A percentile compares a stretch with the other conserved stretches of the same genome.
Evolutionary conservation across 2,113 vertebrate species (phyloP).

Genomic region (Callipepla californica): DNA sequence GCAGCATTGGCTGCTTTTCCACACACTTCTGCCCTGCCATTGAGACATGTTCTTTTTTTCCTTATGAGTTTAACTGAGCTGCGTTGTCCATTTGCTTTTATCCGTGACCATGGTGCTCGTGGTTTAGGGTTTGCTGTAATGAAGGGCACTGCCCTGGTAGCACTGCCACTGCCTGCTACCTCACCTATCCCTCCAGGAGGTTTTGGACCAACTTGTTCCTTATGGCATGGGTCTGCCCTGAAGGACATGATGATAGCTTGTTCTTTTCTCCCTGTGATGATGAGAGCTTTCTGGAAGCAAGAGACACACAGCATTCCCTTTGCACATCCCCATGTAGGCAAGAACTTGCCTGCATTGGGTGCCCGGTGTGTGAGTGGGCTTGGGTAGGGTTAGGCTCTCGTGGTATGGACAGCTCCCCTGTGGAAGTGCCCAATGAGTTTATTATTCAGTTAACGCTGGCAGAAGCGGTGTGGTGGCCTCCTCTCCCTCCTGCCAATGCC

Average conservation of each 20-base stretch:
- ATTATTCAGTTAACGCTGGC: background rate
- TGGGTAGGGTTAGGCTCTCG: background rate
- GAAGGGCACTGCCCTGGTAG: background rate
- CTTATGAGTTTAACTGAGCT: background rate
- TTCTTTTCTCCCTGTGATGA: background rate
- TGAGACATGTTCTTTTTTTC: background rate
- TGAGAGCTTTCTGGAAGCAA: background rate
- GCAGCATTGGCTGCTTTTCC: background rate
- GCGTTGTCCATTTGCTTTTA: background rate
- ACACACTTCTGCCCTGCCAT: background rate
- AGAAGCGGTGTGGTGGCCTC: background rate
- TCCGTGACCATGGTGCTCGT: rapidly evolving
- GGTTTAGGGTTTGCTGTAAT: background rate
- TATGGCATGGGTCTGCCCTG: background rate
- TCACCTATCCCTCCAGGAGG: background rate
- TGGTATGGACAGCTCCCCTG: background rate
- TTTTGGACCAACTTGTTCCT: background rate
- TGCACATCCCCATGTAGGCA: too few relatives aligned
- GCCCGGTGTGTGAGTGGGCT: background rate
- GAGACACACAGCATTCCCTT: too few relatives aligned
- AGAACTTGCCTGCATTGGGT: too few relatives aligned
- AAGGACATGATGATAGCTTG: background rate
- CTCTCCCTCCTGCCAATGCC: background rate
- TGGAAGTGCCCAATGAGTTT: background rate
- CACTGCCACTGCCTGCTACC: background rate